Evolutionary conservation across 2,113 vertebrate species (phyloP).

Genomic region (Glaucomys volans): DNA sequence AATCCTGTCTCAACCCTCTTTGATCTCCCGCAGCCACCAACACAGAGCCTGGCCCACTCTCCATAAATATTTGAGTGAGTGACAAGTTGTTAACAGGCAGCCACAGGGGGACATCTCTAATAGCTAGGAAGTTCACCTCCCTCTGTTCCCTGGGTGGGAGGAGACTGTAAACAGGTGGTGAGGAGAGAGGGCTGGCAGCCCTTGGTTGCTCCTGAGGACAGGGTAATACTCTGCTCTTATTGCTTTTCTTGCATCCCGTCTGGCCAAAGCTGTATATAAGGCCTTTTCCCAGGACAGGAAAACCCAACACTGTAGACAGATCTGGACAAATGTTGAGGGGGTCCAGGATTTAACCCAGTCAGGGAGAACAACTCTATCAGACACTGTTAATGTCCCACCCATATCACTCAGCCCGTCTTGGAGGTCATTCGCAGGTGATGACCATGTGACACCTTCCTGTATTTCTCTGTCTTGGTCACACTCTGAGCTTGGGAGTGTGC

Average conservation of each 20-base stretch:
- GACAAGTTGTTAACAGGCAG: slow-evolving; percentile 63
- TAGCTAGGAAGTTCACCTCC: slow-evolving; percentile 37
- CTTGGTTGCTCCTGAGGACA: background rate
- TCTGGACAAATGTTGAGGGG: background rate
- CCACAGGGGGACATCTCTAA: slow-evolving; percentile 36
- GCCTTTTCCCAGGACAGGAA: background rate
- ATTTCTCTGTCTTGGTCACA: background rate
- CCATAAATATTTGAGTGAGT: slow-evolving; percentile 74
- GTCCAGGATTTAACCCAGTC: background rate
- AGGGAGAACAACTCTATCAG: background rate
- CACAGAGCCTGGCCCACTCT: slow-evolving; percentile 11
- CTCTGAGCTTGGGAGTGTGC: background rate
- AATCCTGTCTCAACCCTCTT: slow-evolving; percentile 51
- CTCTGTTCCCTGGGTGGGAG: background rate
- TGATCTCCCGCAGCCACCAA: background rate
- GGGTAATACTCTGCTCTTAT: background rate
- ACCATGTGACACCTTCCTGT: background rate
- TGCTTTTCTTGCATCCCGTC: background rate
- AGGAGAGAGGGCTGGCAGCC: background rate
- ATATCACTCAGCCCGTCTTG: background rate
- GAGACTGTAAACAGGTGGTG: background rate
- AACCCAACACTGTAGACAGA: background rate
- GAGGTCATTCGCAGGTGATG: background rate
- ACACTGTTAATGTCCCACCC: background rate
- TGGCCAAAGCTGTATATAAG: background rate